phyloP scores from a whole-genome alignment of 2,888 invertebrate genomes.

The Ophion costatus region DNA sequence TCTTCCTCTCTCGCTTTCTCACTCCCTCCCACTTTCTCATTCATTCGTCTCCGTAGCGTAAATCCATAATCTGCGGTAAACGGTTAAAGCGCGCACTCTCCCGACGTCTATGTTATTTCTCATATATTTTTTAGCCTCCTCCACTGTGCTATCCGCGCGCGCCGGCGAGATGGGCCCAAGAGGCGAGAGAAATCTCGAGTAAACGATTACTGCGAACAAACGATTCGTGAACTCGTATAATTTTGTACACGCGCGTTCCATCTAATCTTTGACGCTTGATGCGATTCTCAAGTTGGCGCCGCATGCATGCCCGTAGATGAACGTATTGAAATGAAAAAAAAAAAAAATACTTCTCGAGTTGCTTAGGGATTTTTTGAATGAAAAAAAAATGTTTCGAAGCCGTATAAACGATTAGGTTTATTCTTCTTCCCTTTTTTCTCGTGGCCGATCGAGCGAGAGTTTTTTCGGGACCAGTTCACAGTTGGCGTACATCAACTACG shows the following conservation, averaged over 20 bases:
- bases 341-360: conserved; percentile 29
- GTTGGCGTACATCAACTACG: conserved; percentile 31
- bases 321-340: conserved; percentile 1
- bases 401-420: conserved; percentile 46
- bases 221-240: conserved; percentile 20
- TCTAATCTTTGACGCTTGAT: conserved; percentile 7
- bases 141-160: neutral
- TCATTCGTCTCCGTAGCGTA: conserved; percentile 58
- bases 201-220: conserved; percentile 15
- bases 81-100: conserved; percentile 54
- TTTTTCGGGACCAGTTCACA: conserved; percentile 53
- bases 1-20: conserved; percentile 24
- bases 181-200: conserved; percentile 33
- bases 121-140: conserved; percentile 30
- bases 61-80: conserved; percentile 74
- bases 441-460: conserved; percentile 53
- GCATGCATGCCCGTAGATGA: neutral
- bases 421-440: conserved; percentile 53
- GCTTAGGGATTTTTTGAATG: conserved; percentile 21
- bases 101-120: conserved; percentile 51
- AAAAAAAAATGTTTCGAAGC: conserved; percentile 44
- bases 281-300: neutral
- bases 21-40: conserved; percentile 18
- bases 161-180: conserved; percentile 11
- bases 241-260: neutral